Evolutionary conservation across 2,797 vertebrate genomes (phyloP), one percentile per base, ranked within the genome.

Genomic region (Neoniphon sammara): DNA sequence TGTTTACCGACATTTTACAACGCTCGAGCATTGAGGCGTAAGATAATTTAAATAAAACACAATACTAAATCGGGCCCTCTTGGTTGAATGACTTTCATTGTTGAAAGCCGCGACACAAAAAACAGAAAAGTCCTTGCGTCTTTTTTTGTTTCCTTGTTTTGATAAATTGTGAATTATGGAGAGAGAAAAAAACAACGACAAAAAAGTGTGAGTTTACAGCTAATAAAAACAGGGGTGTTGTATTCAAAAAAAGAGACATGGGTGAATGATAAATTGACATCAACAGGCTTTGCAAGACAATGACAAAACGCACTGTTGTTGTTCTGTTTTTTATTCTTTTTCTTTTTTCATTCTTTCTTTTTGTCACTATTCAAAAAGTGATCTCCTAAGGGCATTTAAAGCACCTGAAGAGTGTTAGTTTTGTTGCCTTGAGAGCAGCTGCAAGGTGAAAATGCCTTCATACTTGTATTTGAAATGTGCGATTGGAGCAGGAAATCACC

Each of bases 401-500:
- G 52, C 25, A 60, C 21, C 21, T 73, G 50, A 69, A 53, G 46
- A 34, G n/a, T 55, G 31, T 27, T 20, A 7, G 7, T 62, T 79
- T 55, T 78, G 36, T 80, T 57, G 82, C 81, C 82, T 87, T 86
- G 84, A 84, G 31, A 84, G 62, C 50, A 87, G 81, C 80, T 87
- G 78, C 80, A 81, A 64, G 44, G 50, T 54, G 52, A 25, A 10
- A 21, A 27, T 54, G 52, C 73, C 66, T 65, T 5, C 0, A 2
- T 12, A 3, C 52, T 54, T 4, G 12, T 14, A 54, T 21, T 54
- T 54, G 10, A 25, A 54, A 57, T 65, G 42, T 46, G 46, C 5
- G 8, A 55, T 31, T 3, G 50, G 11, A 25, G 44, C 10, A 55
- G 10, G 2, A 9, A 70, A 52, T 46, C 27, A 34, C 31, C 12